Evolutionary conservation across 2,113 vertebrate species (phyloP), one percentile per base, ranked within the genome.

Genomic region (Oreochromis aureus): DNA sequence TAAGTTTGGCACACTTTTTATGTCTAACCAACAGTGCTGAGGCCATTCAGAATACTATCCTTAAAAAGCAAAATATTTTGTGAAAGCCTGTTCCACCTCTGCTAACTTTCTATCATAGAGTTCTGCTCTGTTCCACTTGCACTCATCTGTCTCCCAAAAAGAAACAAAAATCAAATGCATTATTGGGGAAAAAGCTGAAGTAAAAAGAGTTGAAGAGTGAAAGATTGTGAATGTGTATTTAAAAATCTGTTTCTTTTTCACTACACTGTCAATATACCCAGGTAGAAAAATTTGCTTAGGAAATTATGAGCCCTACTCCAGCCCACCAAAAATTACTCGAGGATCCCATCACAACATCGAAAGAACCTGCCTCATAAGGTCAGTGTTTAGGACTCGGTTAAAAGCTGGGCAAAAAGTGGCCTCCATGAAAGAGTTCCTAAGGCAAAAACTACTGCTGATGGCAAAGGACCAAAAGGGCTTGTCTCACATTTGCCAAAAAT

Each of bases 181-280:
- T 73, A 27, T 46, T 44, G n/a, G 22, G 66, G n/a, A 0, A 0
- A 10, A 46, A 44, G 66, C 22, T 73, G 22, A 46, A 73, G 19
- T 71, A 71, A 41, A 71, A 24, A 1, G 36, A 71, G 39, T 73
- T 73, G 8, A 73, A 16, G 8, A 73, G 22, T 44, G 13, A 73
- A 46, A 73, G 1, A 44, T 10, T 46, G 66, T 46, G 66, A 46
- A 27, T 27, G 69, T 73, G 39, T 71, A 44, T 44, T 44, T 71
- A 71, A 71, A 44, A 27, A 66, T 66, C 18, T 5, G 18, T 66
- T 66, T 66, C 61, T 7, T 39, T 66, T 66, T 66, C 18, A n/a
- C 34, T 66, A 39, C 10, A 66, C 32, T 66, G 34, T 66, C 61
- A 66, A 66, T 5, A 66, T 66, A 39, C 10, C 32, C 61, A 39